Conservation (phyloP, 2,888 invertebrate genomes). For the Acronicta leporina region DNA sequence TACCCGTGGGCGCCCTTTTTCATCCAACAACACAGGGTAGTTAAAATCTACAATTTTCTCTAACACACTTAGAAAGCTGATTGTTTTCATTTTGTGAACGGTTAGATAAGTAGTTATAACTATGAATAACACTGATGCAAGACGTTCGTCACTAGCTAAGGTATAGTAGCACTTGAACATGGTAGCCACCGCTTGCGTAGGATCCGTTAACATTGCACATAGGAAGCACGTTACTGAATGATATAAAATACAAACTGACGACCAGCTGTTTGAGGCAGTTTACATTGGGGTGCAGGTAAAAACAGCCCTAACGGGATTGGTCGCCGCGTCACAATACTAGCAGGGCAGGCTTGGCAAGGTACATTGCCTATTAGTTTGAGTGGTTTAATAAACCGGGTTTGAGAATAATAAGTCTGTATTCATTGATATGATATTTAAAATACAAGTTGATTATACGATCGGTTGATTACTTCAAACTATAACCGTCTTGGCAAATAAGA, state of each 20-base stretch:
- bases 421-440: slow-evolving; percentile 1
- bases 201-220: slow-evolving; percentile 58
- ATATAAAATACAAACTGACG: slow-evolving; percentile 36
- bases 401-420: slow-evolving; percentile 10
- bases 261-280: slow-evolving; percentile 57
- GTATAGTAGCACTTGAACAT: slow-evolving; percentile 43
- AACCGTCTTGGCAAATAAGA: slow-evolving; percentile 32
- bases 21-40: slow-evolving; percentile 63
- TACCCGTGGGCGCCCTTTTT: slow-evolving; percentile 63
- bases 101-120: slow-evolving; percentile 59
- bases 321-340: slow-evolving; percentile 18
- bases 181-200: slow-evolving; percentile 44
- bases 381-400: not conserved
- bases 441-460: slow-evolving; percentile 11
- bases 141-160: slow-evolving; percentile 50
- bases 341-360: slow-evolving; percentile 1
- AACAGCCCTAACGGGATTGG: slow-evolving; percentile 60
- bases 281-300: slow-evolving; percentile 74
- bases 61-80: slow-evolving; percentile 59
- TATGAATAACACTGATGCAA: slow-evolving; percentile 63
- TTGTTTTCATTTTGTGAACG: slow-evolving; percentile 64
- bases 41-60: slow-evolving; percentile 66
- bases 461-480: slow-evolving; percentile 34
- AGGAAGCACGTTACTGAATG: slow-evolving; percentile 32
- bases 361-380: slow-evolving; percentile 1